A percentile compares a stretch with the other conserved stretches of the same genome.
Conservation (phyloP, 2,113 vertebrate species). For the Thunnus thynnus region DNA sequence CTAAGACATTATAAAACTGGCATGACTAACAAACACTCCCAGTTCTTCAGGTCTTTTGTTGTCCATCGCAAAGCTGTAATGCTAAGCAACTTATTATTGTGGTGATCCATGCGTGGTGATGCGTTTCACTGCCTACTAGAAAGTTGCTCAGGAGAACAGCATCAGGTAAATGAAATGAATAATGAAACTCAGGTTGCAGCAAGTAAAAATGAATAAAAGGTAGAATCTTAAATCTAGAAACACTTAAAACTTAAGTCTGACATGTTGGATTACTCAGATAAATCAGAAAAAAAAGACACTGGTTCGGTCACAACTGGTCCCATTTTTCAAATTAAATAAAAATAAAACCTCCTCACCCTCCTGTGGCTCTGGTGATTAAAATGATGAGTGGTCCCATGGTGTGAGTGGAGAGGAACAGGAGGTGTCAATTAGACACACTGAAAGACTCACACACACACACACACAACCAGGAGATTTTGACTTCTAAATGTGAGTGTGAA, state of each 20-base stretch:
- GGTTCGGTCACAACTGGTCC: constrained; percentile 3
- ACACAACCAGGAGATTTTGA: neutral
- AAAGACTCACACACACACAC: neutral
- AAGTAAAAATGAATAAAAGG: neutral
- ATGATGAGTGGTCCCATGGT: constrained; percentile 40
- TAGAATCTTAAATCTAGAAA: too few species aligned
- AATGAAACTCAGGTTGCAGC: neutral
- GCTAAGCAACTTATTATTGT: neutral
- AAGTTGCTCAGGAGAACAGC: neutral
- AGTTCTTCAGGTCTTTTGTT: neutral
- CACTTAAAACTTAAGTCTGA: neutral
- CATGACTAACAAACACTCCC: neutral
- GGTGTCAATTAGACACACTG: constrained; percentile 42
- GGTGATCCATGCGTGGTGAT: constrained; percentile 4
- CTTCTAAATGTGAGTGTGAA: constrained; percentile 39
- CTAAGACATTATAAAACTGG: neutral
- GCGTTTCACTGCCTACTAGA: neutral
- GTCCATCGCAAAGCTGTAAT: neutral
- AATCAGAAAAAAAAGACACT: neutral
- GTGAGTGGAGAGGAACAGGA: constrained; percentile 36
- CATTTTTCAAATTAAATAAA: constrained; percentile 25
- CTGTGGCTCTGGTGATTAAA: constrained; percentile 59
- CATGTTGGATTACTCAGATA: too few species aligned
- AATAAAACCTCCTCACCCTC: constrained; percentile 16
- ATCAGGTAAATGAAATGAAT: neutral